A percentile compares a stretch with the other conserved stretches of the same genome.
Evolutionary conservation across 2,113 vertebrate genomes (phyloP).

Genomic region (Hypomesus transpacificus): DNA sequence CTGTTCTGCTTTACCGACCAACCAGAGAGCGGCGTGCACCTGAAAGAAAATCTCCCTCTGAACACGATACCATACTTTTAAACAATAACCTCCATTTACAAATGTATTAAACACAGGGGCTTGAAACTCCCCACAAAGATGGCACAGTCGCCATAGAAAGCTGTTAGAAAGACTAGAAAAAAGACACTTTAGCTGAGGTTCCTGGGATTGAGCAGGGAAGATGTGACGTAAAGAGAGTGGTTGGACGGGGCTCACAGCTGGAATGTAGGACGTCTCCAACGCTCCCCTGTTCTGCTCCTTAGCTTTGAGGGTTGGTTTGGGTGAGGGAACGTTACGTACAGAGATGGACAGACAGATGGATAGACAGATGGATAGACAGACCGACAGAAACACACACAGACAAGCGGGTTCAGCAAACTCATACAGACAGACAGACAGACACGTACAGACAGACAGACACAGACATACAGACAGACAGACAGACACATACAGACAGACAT

Average conservation of each 20-base stretch:
- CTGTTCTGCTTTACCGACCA: not conserved
- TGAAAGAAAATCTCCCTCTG: slow-evolving; percentile 36
- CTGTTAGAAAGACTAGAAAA: slow-evolving; percentile 64
- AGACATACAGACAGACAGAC: too few relatives aligned
- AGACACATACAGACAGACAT: too few relatives aligned
- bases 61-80: slow-evolving; percentile 1
- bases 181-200: slow-evolving; percentile 68
- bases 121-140: slow-evolving; percentile 66
- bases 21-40: slow-evolving; percentile 9
- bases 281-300: too few relatives aligned
- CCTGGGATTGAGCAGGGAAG: slow-evolving; percentile 40
- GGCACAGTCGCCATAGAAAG: slow-evolving; percentile 63
- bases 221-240: slow-evolving; percentile 9
- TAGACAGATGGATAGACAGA: too few relatives aligned
- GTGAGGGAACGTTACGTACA: too few relatives aligned
- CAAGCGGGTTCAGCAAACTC: too few relatives aligned
- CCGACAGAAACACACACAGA: too few relatives aligned
- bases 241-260: slow-evolving; percentile 16
- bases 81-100: slow-evolving; percentile 40
- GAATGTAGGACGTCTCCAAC: slow-evolving; percentile 18
- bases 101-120: slow-evolving; percentile 59
- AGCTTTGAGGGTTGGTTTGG: too few relatives aligned
- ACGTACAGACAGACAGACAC: too few relatives aligned
- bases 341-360: too few relatives aligned
- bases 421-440: too few relatives aligned